Evolutionary conservation across 2,888 invertebrate species (phyloP).

Genomic region (Drosophila villosipedis): DNA sequence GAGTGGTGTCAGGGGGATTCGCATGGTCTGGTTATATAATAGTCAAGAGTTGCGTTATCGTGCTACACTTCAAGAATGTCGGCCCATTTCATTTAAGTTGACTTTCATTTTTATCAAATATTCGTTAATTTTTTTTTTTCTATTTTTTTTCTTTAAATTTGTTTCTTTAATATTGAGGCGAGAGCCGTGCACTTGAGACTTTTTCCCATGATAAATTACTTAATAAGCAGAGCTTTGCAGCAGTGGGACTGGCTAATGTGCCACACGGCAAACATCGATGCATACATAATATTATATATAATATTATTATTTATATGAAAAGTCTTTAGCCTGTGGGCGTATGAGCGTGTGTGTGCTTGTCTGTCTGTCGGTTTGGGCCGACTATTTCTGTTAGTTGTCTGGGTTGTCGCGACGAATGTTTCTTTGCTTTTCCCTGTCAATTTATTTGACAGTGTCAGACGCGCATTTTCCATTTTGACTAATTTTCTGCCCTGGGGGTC

Average conservation of each 20-base stretch:
- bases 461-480: slow-evolving; percentile 64
- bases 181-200: slow-evolving; percentile 46
- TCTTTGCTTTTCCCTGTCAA: slow-evolving; percentile 63
- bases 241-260: slow-evolving; percentile 7
- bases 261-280: slow-evolving; percentile 10
- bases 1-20: too few species aligned
- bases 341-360: slow-evolving; percentile 18
- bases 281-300: slow-evolving; percentile 10
- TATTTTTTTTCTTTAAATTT: not conserved
- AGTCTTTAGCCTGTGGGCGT: slow-evolving; percentile 18
- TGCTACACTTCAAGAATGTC: slow-evolving; percentile 18
- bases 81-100: slow-evolving; percentile 35
- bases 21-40: not conserved
- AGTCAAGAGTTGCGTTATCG: slow-evolving; percentile 51
- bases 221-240: slow-evolving; percentile 60
- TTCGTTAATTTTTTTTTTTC: slow-evolving; percentile 3
- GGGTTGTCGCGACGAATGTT: slow-evolving; percentile 56
- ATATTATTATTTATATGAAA: not conserved
- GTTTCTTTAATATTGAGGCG: slow-evolving; percentile 38
- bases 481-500: slow-evolving; percentile 62
- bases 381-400: slow-evolving; percentile 59
- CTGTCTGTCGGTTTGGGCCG: slow-evolving; percentile 20
- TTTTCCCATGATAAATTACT: slow-evolving; percentile 58
- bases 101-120: slow-evolving; percentile 17
- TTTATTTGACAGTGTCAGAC: slow-evolving; percentile 51